Percentiles rank a stretch among this genome's conserved stretches.
phyloP scores from a whole-genome alignment of 53 echinoderm and acorn worm genomes.

The Crossaster papposus region DNA sequence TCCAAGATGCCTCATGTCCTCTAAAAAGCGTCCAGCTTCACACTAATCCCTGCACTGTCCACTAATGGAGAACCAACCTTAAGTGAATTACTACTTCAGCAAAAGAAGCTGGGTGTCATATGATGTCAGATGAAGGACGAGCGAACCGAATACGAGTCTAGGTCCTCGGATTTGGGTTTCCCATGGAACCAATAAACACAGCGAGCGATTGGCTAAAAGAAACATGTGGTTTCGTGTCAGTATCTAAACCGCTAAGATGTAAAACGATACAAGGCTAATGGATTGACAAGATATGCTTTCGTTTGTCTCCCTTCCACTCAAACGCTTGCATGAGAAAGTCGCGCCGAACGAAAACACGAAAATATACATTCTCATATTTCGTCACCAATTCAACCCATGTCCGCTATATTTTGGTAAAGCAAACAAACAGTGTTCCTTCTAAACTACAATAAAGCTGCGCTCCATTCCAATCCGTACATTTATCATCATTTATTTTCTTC shows the following conservation, averaged over 20 bases:
- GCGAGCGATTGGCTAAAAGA: background rate
- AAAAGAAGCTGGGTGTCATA: slow-evolving; percentile 35
- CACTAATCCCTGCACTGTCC: slow-evolving; percentile 34
- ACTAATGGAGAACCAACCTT: slow-evolving; percentile 34
- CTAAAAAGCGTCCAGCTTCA: slow-evolving; percentile 15
- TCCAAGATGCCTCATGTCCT: slow-evolving; percentile 10
- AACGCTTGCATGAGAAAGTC: background rate
- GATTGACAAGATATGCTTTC: background rate
- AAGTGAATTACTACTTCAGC: slow-evolving; percentile 39
- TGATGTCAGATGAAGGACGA: slow-evolving; percentile 33
- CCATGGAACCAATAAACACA: background rate
- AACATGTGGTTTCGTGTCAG: background rate
- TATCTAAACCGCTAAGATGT: background rate
- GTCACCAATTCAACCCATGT: background rate
- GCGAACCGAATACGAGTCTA: background rate
- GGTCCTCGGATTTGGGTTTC: slow-evolving; percentile 15
- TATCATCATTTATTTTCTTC: too few relatives aligned
- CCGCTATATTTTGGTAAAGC: background rate
- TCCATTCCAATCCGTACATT: too few relatives aligned
- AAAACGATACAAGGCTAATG: slow-evolving; percentile 13
- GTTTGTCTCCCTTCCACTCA: background rate
- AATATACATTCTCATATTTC: background rate
- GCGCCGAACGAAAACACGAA: background rate
- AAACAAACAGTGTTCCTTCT: background rate
- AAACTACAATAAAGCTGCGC: too few relatives aligned